Conservation (phyloP, 2,113 vertebrate species). For the Brachyhypopomus gauderio region DNA sequence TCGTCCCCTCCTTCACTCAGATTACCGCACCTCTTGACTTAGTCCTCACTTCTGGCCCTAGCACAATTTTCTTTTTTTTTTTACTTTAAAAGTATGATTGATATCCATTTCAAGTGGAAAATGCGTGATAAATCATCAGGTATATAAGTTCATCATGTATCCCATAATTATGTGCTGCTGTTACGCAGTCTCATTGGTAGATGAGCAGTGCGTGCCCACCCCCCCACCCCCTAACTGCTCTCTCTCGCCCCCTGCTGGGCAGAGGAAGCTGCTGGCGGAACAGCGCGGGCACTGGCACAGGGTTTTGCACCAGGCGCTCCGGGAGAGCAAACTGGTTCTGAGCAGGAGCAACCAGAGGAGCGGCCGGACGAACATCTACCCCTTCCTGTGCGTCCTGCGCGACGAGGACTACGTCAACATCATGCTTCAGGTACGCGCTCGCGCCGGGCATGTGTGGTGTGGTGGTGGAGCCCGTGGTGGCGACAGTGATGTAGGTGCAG, state of each 20-base stretch:
- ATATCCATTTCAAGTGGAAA: no score
- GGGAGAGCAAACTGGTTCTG: conserved; percentile 72
- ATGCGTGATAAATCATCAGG: no score
- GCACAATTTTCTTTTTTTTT: no score
- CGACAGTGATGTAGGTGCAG: neutral
- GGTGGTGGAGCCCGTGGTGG: no score
- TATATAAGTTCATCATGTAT: no score
- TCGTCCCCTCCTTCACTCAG: neutral
- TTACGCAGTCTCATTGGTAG: no score
- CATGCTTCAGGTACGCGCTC: conserved; percentile 81
- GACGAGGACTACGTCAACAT: conserved; percentile 83
- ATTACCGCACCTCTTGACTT: neutral
- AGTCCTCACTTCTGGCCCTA: neutral
- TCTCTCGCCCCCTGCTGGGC: conserved; percentile 38
- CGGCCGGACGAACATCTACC: conserved; percentile 72
- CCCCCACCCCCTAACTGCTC: neutral
- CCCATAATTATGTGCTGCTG: no score
- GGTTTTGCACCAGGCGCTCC: conserved; percentile 73
- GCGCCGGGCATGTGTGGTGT: no score
- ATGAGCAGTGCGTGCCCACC: no score
- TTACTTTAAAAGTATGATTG: no score
- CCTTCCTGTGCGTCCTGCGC: conserved; percentile 83
- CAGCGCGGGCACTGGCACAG: conserved; percentile 77
- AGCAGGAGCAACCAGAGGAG: conserved; percentile 14
- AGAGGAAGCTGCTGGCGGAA: conserved; percentile 78